Conservation (phyloP, 2,797 vertebrate species). For the Phoeniculus purpureus region DNA sequence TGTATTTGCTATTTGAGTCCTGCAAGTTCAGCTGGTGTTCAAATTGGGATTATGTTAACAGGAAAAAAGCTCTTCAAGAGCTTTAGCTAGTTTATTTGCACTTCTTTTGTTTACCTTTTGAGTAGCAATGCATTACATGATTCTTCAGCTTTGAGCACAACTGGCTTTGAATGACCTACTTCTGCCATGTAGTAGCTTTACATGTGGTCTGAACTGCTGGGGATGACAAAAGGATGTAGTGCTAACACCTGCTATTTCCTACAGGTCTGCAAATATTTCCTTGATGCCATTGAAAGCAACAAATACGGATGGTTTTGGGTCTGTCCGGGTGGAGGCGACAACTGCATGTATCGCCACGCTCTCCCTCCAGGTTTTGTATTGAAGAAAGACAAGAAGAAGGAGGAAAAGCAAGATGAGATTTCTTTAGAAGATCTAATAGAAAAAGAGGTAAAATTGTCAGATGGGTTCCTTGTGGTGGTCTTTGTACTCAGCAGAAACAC, state of each 20-base stretch:
- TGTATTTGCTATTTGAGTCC: too few relatives aligned
- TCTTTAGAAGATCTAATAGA: conserved; percentile 98
- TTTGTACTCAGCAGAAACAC: not conserved
- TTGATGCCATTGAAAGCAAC: conserved; percentile 96
- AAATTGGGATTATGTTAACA: not conserved
- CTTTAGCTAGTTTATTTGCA: not conserved
- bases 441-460: conserved; percentile 86
- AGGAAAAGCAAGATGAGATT: conserved; percentile 91
- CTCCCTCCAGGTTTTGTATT: conserved; percentile 95
- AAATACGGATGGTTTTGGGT: conserved; percentile 99
- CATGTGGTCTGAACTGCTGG: not conserved
- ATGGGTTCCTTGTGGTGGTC: not conserved
- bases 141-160: not conserved
- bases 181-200: not conserved
- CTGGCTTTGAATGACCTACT: not conserved
- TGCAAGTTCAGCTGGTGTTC: not conserved
- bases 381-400: conserved; percentile 97
- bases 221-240: not conserved
- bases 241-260: not conserved
- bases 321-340: conserved; percentile 90
- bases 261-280: conserved; percentile 94
- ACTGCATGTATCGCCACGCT: conserved; percentile 96
- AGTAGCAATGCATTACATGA: not conserved
- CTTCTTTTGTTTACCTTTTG: not conserved
- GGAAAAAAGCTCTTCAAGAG: not conserved